Evolutionary conservation across 1,140 invertebrate genomes (phyloP).

Genomic region (Temnothorax longispinosus): DNA sequence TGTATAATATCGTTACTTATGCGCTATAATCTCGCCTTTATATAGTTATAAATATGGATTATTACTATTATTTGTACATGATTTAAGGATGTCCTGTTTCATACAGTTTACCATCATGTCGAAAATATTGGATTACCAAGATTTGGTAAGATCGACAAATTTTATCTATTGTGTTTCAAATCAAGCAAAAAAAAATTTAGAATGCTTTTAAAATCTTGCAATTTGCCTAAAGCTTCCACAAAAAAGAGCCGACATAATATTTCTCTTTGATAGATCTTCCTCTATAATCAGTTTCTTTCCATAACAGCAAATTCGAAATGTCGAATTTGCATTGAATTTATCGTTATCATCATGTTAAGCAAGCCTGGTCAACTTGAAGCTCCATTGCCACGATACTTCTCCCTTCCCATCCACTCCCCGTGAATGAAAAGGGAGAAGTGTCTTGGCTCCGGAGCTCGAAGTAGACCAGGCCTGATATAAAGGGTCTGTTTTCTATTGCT

Average conservation of each 20-base stretch:
- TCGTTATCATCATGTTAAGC: not conserved
- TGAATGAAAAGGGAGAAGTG: too few relatives aligned
- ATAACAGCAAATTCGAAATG: not conserved
- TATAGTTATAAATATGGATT: constrained; percentile 31
- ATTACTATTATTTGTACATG: constrained; percentile 28
- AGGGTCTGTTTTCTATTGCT: too few relatives aligned
- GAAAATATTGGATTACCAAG: constrained; percentile 18
- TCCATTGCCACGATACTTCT: too few relatives aligned
- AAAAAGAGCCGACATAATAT: not conserved
- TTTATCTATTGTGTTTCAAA: not conserved
- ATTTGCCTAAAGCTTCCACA: not conserved
- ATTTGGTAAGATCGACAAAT: constrained; percentile 9
- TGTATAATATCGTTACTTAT: constrained; percentile 39
- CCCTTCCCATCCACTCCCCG: too few relatives aligned
- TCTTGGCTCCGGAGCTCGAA: too few relatives aligned
- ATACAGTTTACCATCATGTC: not conserved
- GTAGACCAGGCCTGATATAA: too few relatives aligned
- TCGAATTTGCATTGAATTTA: not conserved
- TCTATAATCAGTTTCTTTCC: constrained; percentile 3
- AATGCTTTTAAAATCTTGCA: not conserved
- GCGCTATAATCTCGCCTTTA: constrained; percentile 29
- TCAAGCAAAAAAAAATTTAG: not conserved
- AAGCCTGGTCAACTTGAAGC: too few relatives aligned
- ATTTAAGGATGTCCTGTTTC: constrained; percentile 13
- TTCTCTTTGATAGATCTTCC: not conserved